Conservation (phyloP, 2,113 vertebrate species). For the Otocyon megalotis region DNA sequence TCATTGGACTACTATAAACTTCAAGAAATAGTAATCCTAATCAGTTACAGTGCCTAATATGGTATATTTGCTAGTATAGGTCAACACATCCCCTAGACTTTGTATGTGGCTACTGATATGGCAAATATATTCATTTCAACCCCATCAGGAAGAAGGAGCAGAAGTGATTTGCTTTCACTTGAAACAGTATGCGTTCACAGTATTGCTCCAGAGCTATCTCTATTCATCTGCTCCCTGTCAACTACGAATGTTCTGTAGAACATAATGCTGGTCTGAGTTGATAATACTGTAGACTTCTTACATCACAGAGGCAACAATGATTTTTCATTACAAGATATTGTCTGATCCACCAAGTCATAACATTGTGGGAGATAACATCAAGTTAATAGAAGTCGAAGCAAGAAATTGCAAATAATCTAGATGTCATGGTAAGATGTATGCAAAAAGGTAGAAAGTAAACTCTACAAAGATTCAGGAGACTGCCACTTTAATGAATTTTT, state of each 20-base stretch:
- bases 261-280: background rate
- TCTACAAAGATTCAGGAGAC: background rate
- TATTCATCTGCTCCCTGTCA: background rate
- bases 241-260: background rate
- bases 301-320: background rate
- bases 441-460: background rate
- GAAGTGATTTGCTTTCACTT: background rate
- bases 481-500: background rate
- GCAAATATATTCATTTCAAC: background rate
- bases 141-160: background rate
- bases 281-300: background rate
- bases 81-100: background rate
- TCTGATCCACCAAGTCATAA: background rate
- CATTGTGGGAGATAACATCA: background rate
- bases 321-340: background rate
- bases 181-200: background rate
- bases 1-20: background rate
- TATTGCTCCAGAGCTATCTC: background rate
- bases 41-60: background rate
- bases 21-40: background rate
- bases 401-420: background rate
- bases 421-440: background rate
- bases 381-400: background rate
- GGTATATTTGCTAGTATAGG: background rate
- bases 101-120: background rate